phyloP scores from a whole-genome alignment of 2,113 vertebrate genomes.

The Brevimyrus niger region DNA sequence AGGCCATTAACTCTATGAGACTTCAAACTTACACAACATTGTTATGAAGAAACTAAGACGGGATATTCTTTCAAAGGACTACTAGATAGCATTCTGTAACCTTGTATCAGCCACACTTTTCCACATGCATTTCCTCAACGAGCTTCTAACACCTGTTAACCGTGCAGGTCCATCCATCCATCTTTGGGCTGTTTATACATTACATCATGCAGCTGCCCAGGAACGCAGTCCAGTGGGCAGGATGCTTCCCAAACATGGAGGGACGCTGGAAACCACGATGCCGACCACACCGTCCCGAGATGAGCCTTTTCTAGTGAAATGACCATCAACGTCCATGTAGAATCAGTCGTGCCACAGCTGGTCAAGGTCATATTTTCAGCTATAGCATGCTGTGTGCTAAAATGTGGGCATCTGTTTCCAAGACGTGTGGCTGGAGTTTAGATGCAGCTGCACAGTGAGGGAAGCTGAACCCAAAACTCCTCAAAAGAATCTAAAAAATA shows the following conservation, averaged over 20 bases:
- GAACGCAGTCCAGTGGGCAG: neutral
- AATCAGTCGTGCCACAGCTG: neutral
- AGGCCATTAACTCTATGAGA: neutral
- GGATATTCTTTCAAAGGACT: neutral
- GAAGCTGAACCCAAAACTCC: neutral
- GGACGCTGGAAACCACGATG: neutral
- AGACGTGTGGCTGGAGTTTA: neutral
- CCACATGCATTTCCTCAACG: neutral
- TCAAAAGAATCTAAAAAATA: neutral
- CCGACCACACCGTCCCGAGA: neutral
- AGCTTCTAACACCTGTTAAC: neutral
- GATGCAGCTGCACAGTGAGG: neutral
- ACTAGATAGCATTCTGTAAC: neutral
- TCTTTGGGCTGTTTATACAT: neutral
- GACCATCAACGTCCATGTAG: neutral
- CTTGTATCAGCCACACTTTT: neutral
- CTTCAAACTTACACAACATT: neutral
- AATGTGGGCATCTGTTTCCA: neutral
- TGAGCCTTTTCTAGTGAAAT: neutral
- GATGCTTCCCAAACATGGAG: neutral
- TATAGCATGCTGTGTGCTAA: neutral
- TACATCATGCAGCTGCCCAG: neutral
- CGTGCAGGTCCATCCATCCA: neutral
- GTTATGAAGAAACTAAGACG: neutral
- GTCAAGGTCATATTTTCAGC: neutral